Evolutionary conservation across 37 sponge, comb jelly and placozoan species (phyloP).

Genomic region (Oopsacas minuta): DNA sequence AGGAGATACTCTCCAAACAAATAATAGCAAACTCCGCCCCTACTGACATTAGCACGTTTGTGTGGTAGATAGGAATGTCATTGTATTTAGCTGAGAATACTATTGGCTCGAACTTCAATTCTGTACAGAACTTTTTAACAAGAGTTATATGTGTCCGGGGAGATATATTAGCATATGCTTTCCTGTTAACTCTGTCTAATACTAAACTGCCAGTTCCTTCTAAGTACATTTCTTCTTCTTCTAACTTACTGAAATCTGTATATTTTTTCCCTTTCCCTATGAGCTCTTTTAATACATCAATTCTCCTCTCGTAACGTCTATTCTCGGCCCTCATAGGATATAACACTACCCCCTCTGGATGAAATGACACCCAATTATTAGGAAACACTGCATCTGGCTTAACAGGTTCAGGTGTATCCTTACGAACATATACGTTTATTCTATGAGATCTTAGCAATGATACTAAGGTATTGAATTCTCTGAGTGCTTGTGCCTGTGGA

Average conservation of each 20-base stretch:
- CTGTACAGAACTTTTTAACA: conserved; percentile 28
- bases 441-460: conserved; percentile 1
- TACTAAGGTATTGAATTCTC: conserved; percentile 40
- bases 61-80: conserved; percentile 48
- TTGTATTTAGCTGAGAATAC: conserved; percentile 23
- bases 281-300: conserved; percentile 27
- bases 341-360: conserved; percentile 25
- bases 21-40: conserved; percentile 33
- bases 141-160: conserved; percentile 31
- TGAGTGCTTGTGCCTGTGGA: conserved; percentile 1
- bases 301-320: conserved; percentile 31
- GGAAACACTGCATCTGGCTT: conserved; percentile 54
- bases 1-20: conserved; percentile 36
- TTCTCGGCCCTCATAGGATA: conserved; percentile 48
- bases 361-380: conserved; percentile 69
- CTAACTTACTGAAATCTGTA: conserved; percentile 37
- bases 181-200: conserved; percentile 43
- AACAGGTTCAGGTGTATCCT: conserved; percentile 23
- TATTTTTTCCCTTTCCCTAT: background rate
- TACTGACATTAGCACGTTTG: conserved; percentile 56
- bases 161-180: conserved; percentile 44
- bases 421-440: conserved; percentile 22
- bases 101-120: conserved; percentile 31
- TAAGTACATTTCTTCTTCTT: conserved; percentile 31
- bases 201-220: conserved; percentile 81